Conservation (phyloP, 2,888 invertebrate genomes). For the Vanessa cardui region DNA sequence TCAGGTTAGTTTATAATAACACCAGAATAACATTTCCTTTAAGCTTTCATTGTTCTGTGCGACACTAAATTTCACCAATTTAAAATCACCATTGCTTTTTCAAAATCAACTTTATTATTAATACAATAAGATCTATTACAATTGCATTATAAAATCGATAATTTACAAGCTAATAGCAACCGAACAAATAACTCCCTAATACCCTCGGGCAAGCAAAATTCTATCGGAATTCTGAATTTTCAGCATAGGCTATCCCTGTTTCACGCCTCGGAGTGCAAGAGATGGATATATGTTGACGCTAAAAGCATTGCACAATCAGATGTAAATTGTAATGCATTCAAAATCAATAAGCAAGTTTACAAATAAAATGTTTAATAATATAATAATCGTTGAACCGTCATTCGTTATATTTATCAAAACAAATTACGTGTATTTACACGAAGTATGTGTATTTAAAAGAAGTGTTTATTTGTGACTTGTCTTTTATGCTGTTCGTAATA, state of each 20-base stretch:
- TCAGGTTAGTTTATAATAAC: not conserved
- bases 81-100: not conserved
- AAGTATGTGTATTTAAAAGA: no score
- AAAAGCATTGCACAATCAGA: no score
- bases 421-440: no score
- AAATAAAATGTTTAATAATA: no score
- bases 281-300: no score
- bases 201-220: not conserved
- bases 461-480: no score
- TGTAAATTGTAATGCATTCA: no score
- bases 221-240: not conserved
- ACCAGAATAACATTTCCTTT: not conserved
- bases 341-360: no score
- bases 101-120: not conserved
- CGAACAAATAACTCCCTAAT: not conserved
- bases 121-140: not conserved
- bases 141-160: not conserved
- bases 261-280: not conserved
- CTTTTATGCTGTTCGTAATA: no score
- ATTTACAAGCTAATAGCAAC: constrained; percentile 11
- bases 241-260: not conserved
- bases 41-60: not conserved
- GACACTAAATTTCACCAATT: not conserved
- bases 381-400: no score
- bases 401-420: no score